Percentiles rank a stretch among this genome's conserved stretches.
Conservation (phyloP, 30 jellyfish, hydroid and myxozoan genomes). For the Clytia hemisphaerica region DNA sequence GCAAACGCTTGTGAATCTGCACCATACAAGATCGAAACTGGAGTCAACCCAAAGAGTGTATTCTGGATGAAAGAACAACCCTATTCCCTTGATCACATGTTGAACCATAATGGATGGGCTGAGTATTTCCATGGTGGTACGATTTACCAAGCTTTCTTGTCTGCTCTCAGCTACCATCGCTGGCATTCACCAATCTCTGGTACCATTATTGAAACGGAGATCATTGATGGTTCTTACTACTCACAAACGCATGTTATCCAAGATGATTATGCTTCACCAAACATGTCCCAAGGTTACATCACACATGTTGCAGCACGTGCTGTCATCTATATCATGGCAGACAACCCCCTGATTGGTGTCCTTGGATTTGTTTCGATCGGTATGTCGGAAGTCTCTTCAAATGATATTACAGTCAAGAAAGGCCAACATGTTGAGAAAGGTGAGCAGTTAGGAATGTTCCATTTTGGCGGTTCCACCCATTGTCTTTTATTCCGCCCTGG, state of each 20-base stretch:
- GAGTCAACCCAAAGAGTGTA: neutral
- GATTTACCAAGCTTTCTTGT: neutral
- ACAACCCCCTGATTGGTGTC: neutral
- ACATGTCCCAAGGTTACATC: neutral
- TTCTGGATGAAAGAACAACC: conserved; percentile 5
- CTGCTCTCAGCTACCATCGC: neutral
- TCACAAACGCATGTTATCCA: neutral
- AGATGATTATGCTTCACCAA: neutral
- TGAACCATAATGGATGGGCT: neutral
- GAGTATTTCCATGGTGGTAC: neutral
- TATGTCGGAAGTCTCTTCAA: conserved; percentile 2
- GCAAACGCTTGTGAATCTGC: conserved; percentile 3
- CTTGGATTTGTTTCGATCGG: neutral
- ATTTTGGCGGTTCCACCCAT: conserved; percentile 1
- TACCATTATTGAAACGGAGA: neutral
- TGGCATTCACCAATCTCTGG: conserved; percentile 4
- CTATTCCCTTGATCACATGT: neutral
- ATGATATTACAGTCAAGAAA: neutral
- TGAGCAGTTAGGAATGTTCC: conserved; percentile 2
- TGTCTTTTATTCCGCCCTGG: neutral
- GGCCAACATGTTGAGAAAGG: neutral
- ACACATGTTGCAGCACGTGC: neutral
- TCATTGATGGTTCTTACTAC: neutral
- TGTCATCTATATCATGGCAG: conserved; percentile 1
- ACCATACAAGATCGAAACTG: neutral